These are phyloP conservation scores for Boloria euphrosyne DNA, from an alignment of 2,888 invertebrate species.

Conservation along the genomic window DNA sequence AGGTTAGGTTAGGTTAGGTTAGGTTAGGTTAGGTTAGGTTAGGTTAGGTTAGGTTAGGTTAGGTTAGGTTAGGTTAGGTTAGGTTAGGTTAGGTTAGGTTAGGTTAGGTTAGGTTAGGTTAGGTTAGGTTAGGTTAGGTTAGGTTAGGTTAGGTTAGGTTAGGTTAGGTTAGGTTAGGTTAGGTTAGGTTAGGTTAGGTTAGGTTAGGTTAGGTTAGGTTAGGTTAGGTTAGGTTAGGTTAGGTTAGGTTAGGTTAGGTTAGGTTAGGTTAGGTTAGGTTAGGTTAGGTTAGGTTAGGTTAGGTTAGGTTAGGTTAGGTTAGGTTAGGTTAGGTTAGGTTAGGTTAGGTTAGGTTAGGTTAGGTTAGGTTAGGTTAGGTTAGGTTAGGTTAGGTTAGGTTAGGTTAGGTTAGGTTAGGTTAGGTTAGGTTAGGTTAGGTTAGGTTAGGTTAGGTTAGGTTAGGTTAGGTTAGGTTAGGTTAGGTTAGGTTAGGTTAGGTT, in stretches of 20 bases:
- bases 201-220: conserved; percentile 3
- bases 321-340: not conserved
- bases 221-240: conserved; percentile 2
- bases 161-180: conserved; percentile 3
- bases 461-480: conserved; percentile 8
- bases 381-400: conserved; percentile 3
- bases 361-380: conserved; percentile 1
- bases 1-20: conserved; percentile 30
- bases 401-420: conserved; percentile 3
- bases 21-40: conserved; percentile 32
- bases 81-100: conserved; percentile 11
- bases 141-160: conserved; percentile 2
- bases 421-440: conserved; percentile 3
- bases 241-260: conserved; percentile 3
- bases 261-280: conserved; percentile 3
- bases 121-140: conserved; percentile 3
- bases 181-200: conserved; percentile 2
- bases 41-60: conserved; percentile 34
- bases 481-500: conserved; percentile 34
- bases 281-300: not conserved
- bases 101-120: conserved; percentile 1
- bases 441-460: conserved; percentile 2
- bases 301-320: conserved; percentile 3
- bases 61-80: conserved; percentile 19
- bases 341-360: conserved; percentile 1